These are phyloP conservation scores for Gyps fulvus DNA, from an alignment of 2,113 vertebrate species.

Conservation along the genomic window DNA sequence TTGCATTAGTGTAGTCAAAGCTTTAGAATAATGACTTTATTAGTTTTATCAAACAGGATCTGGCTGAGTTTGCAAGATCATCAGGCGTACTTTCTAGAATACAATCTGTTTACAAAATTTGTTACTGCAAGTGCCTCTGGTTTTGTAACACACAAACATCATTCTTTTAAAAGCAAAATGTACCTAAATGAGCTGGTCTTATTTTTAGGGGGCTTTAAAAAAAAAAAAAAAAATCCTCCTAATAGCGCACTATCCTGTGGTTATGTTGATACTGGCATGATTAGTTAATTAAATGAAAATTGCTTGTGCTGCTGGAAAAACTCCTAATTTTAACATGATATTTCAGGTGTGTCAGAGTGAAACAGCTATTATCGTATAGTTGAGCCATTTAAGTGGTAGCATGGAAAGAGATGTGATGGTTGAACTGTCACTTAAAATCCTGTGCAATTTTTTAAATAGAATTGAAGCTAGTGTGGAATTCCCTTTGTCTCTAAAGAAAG, in stretches of 20 bases:
- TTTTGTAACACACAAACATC: not conserved
- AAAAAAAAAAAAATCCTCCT: not conserved
- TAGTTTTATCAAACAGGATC: not conserved
- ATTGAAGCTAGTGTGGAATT: not conserved
- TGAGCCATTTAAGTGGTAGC: not conserved
- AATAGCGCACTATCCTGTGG: not conserved
- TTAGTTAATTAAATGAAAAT: not conserved
- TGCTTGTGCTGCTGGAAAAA: not conserved
- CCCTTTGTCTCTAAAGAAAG: not conserved
- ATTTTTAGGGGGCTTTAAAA: not conserved
- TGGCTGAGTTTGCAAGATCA: not conserved
- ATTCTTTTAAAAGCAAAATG: not conserved
- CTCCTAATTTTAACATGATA: accelerated
- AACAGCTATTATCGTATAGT: not conserved
- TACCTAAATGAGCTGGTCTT: not conserved
- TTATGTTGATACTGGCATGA: not conserved
- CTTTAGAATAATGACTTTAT: not conserved
- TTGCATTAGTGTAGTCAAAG: not conserved
- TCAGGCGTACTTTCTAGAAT: not conserved
- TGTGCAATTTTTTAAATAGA: not conserved
- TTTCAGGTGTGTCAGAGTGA: not conserved
- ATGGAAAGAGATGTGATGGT: not conserved
- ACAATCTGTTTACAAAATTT: not conserved
- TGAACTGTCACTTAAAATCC: not conserved
- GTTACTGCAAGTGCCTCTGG: not conserved